Percentiles rank a stretch among this genome's conserved stretches.
Conservation (phyloP, 2,888 invertebrate species). For the Nyleta sp. region DNA sequence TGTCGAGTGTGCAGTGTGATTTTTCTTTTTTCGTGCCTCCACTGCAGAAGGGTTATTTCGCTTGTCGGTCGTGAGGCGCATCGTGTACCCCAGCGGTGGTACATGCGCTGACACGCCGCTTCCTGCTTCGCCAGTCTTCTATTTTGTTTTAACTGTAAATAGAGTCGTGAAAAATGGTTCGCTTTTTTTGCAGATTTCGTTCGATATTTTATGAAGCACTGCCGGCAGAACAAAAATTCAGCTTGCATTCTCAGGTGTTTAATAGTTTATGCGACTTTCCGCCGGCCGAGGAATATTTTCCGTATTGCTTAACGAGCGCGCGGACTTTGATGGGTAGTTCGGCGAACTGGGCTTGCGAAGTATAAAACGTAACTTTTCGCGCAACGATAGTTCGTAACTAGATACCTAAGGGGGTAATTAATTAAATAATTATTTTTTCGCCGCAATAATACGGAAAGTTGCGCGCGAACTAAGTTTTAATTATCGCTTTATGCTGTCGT, state of each 20-base stretch:
- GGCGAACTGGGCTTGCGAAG: not conserved
- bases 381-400: not conserved
- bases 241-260: not conserved
- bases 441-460: conserved; percentile 5
- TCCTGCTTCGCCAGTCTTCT: conserved; percentile 57
- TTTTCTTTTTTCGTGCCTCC: conserved; percentile 47
- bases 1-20: conserved; percentile 41
- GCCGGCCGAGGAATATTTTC: not conserved
- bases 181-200: conserved; percentile 42
- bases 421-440: conserved; percentile 11
- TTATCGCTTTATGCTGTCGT: conserved; percentile 1
- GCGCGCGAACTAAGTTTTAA: conserved; percentile 13
- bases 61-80: conserved; percentile 55
- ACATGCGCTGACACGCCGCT: conserved; percentile 58
- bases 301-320: not conserved
- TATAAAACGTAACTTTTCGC: not conserved
- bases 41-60: conserved; percentile 60
- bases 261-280: conserved; percentile 20
- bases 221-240: conserved; percentile 15
- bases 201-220: conserved; percentile 46
- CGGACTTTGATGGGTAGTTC: not conserved
- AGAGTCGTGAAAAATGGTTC: conserved; percentile 46
- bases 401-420: not conserved
- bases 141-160: conserved; percentile 58
- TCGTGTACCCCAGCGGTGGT: conserved; percentile 60